Base-by-base conservation (phyloP, 2,113 vertebrate species). In the Callospermophilus lateralis region DNA sequence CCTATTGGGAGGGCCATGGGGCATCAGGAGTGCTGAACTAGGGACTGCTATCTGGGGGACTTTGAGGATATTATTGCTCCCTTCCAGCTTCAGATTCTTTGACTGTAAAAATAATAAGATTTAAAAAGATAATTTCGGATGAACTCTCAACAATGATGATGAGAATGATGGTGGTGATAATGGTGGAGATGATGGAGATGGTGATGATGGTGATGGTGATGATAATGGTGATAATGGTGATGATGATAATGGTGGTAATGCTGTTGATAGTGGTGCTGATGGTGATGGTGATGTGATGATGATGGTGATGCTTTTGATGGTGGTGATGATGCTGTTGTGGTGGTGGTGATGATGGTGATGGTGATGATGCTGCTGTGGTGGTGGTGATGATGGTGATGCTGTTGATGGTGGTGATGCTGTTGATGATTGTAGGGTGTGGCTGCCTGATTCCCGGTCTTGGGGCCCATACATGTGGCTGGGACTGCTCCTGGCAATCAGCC, bases 271-370 rank as follows among this genome's bases (percentile, higher is more conserved):
- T n/a, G n/a, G n/a, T 30, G 4, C 2, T 45, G 48, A 0, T 24
- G 53, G 10, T 74, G 45, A 8, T 45, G 42, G 42, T 42, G 45
- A 45, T 45, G 8, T 42, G 78, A 1, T 34, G 28, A 1, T 17
- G n/a, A 4, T 28, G 6, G 0, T 30, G n/a, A 7, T n/a, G n/a
- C n/a, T n/a, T n/a, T n/a, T 30, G 51, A 22, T 12, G 24, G 3
- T 28, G 26, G 28, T n/a, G 55, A 4, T 42, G 6, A 4, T n/a
- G n/a, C n/a, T n/a, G n/a, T n/a, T n/a, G n/a, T 65, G 51, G 6
- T 80, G 80, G 1, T 61, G 17, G 1, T 15, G 3, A 12, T 51
- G 16, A 7, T 16, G 68, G 12, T 0, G 26, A 3, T 37, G 45
- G 4, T 28, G 48, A 5, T 26, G 10, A 5, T 9, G n/a, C 1